Evolutionary conservation across 2,113 vertebrate species (phyloP).

Genomic region (Mustelus asterias): DNA sequence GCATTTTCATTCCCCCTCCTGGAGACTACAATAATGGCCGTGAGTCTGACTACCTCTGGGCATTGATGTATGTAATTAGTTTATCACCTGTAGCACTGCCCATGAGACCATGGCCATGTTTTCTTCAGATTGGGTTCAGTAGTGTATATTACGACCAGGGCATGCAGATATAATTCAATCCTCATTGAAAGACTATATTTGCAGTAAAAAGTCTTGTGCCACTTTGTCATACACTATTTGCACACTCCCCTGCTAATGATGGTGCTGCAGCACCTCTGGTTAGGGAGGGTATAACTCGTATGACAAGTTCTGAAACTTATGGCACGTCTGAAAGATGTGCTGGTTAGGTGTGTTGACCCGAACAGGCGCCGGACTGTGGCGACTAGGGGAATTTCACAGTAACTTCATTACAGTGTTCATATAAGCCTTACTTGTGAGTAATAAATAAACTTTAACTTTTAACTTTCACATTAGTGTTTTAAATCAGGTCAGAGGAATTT

Average conservation of each 20-base stretch:
- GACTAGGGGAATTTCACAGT: too few species aligned
- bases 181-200: neutral
- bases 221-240: neutral
- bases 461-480: neutral
- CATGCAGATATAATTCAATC: neutral
- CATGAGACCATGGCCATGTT: neutral
- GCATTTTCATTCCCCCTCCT: neutral
- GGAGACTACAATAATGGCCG: too few species aligned
- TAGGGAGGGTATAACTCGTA: neutral
- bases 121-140: neutral
- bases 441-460: too few species aligned
- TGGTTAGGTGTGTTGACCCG: too few species aligned
- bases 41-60: neutral
- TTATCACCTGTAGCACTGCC: neutral
- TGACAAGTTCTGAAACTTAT: neutral
- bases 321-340: too few species aligned
- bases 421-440: too few species aligned
- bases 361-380: too few species aligned
- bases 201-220: neutral
- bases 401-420: too few species aligned
- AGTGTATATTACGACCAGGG: neutral
- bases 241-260: neutral
- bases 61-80: neutral
- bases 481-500: neutral
- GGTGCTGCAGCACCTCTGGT: too few species aligned